Evolutionary conservation across 2,797 vertebrate species (phyloP).

Genomic region (Eulemur rubriventer): DNA sequence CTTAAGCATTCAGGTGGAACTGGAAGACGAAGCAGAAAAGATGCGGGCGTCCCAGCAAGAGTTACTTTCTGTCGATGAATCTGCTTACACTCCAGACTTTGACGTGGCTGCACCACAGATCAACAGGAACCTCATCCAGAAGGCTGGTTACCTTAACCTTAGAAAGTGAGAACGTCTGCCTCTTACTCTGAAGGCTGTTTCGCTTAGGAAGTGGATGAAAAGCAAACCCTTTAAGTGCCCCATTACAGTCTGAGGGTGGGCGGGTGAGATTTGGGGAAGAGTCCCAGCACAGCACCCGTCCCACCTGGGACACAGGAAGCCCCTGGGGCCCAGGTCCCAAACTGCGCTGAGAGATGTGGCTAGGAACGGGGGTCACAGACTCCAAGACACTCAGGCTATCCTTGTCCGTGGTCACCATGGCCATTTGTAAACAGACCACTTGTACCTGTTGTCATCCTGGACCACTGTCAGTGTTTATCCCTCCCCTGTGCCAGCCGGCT

Average conservation of each 20-base stretch:
- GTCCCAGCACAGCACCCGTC: no score
- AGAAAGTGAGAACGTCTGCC: slow-evolving; percentile 90
- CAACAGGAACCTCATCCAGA: slow-evolving; percentile 97
- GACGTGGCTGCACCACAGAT: slow-evolving; percentile 87
- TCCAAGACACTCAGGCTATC: not conserved
- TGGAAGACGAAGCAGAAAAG: slow-evolving; percentile 93
- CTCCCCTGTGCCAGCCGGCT: fast-evolving
- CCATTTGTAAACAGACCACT: not conserved
- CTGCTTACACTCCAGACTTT: slow-evolving; percentile 94
- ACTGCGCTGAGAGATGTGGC: not conserved
- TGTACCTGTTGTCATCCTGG: not conserved
- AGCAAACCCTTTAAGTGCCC: no score
- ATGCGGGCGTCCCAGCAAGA: slow-evolving; percentile 94
- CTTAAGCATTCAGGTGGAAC: slow-evolving; percentile 92
- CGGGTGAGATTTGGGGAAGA: no score
- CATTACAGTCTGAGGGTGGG: no score
- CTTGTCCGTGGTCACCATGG: not conserved
- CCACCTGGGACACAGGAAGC: not conserved
- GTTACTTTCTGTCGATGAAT: slow-evolving; percentile 93
- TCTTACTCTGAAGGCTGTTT: not conserved
- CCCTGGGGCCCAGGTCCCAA: not conserved
- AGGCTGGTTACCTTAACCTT: slow-evolving; percentile 98
- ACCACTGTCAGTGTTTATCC: not conserved
- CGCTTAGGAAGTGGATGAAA: not conserved
- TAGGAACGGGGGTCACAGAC: no score